Evolutionary conservation across 2,797 vertebrate genomes (phyloP).

Genomic region (Pogonophryne albipinna): DNA sequence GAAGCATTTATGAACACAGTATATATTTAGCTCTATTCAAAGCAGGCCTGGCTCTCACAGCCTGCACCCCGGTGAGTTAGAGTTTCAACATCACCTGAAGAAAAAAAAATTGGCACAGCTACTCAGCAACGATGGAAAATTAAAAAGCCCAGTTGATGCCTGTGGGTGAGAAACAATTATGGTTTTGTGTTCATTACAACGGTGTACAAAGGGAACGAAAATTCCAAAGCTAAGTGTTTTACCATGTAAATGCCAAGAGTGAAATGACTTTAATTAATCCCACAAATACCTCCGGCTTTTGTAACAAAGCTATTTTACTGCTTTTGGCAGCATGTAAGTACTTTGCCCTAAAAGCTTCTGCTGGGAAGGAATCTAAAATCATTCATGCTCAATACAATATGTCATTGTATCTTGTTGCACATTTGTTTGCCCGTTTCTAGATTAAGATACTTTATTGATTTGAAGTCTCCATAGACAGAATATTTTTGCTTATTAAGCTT

Average conservation of each 20-base stretch:
- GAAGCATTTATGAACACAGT: constrained; percentile 63
- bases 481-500: constrained; percentile 18
- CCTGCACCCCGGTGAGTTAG: constrained; percentile 69
- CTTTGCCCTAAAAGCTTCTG: constrained; percentile 49
- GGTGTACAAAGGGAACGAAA: constrained; percentile 78
- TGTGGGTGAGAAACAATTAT: constrained; percentile 83
- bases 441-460: constrained; percentile 44
- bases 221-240: constrained; percentile 81
- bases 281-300: constrained; percentile 78
- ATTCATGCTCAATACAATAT: constrained; percentile 38
- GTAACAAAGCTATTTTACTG: constrained; percentile 75
- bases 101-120: constrained; percentile 71
- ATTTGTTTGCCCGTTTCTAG: constrained; percentile 49
- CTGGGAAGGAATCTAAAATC: constrained; percentile 35
- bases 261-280: constrained; percentile 81
- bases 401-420: constrained; percentile 30
- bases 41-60: constrained; percentile 45
- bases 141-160: constrained; percentile 75
- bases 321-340: constrained; percentile 61
- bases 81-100: constrained; percentile 75
- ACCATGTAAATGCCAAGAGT: constrained; percentile 77
- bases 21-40: constrained; percentile 71
- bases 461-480: constrained; percentile 39
- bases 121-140: constrained; percentile 77
- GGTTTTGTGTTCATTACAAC: constrained; percentile 82